These are phyloP conservation scores for Meloidogyne chitwoodi DNA, from an alignment of 1,140 invertebrate genomes.

Conservation along the genomic window DNA sequence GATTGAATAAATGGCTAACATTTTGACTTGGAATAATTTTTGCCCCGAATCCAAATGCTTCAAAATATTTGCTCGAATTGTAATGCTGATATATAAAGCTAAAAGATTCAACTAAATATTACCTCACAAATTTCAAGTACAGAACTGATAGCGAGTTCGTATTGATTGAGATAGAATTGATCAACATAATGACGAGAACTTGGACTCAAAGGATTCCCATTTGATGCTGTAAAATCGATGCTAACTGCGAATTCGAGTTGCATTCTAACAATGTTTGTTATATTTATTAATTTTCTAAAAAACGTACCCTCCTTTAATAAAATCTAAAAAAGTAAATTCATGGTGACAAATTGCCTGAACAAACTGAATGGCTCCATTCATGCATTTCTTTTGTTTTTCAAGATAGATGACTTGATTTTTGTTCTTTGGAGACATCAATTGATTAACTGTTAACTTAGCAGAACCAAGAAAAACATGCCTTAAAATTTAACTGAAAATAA, in stretches of 20 bases:
- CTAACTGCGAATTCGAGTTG: not conserved
- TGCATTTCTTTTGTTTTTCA: constrained; percentile 13
- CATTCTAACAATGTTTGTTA: not conserved
- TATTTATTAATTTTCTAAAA: not conserved
- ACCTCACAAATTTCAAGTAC: not conserved
- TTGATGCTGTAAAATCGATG: not conserved
- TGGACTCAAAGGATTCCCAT: not conserved
- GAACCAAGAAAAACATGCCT: constrained; percentile 12
- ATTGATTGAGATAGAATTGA: not conserved
- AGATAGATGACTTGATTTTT: not conserved
- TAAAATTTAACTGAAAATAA: not conserved
- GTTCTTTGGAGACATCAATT: not conserved
- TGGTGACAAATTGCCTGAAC: not conserved
- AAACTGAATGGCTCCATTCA: constrained; percentile 7
- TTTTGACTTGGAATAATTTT: constrained; percentile 26
- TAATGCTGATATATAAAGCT: constrained; percentile 65
- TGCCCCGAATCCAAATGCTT: constrained; percentile 51
- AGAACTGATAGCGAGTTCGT: not conserved
- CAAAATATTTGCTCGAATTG: constrained; percentile 57
- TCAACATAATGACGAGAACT: constrained; percentile 3
- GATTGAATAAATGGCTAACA: constrained; percentile 38
- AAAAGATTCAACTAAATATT: not conserved
- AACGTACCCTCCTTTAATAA: constrained; percentile 17
- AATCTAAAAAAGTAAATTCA: constrained; percentile 18
- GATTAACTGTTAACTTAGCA: constrained; percentile 2